These are phyloP conservation scores for Trachelus stipa DNA, from an alignment of 2,888 invertebrate species.

Conservation along the genomic window DNA sequence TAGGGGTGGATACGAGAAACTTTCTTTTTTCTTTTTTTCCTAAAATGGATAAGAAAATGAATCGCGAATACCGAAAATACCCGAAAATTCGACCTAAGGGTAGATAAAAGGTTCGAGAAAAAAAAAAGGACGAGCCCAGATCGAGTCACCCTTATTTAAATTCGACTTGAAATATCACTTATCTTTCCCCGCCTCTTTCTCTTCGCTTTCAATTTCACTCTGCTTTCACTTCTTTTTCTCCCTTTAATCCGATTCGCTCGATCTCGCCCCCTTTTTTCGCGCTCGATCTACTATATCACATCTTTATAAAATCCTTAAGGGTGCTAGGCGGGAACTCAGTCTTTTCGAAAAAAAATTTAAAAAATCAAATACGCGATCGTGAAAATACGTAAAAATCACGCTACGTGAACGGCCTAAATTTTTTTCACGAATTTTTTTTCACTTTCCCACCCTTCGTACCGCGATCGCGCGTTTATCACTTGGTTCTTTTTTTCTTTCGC, in stretches of 20 bases:
- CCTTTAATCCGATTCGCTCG: not conserved
- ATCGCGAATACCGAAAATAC: not conserved
- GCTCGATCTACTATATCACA: not conserved
- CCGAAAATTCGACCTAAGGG: not conserved
- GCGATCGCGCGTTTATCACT: not conserved
- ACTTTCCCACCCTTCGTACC: constrained; percentile 9
- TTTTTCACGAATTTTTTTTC: constrained; percentile 16
- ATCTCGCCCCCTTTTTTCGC: constrained; percentile 18
- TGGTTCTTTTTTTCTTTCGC: not conserved
- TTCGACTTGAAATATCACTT: not conserved
- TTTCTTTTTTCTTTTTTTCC: not conserved
- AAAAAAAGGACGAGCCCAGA: not conserved
- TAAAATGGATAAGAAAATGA: not conserved
- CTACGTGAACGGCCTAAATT: constrained; percentile 2
- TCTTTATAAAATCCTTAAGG: not conserved
- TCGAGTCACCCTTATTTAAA: not conserved
- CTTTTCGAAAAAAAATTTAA: not conserved
- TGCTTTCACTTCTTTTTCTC: constrained; percentile 10
- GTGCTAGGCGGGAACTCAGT: not conserved
- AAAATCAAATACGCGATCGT: not conserved
- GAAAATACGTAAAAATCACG: constrained; percentile 9
- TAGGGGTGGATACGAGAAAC: not conserved
- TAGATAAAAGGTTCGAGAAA: not conserved
- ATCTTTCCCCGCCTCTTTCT: not conserved
- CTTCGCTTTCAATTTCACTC: not conserved